Conservation (phyloP, 1,140 invertebrate species). For the Lordiphosa collinella region DNA sequence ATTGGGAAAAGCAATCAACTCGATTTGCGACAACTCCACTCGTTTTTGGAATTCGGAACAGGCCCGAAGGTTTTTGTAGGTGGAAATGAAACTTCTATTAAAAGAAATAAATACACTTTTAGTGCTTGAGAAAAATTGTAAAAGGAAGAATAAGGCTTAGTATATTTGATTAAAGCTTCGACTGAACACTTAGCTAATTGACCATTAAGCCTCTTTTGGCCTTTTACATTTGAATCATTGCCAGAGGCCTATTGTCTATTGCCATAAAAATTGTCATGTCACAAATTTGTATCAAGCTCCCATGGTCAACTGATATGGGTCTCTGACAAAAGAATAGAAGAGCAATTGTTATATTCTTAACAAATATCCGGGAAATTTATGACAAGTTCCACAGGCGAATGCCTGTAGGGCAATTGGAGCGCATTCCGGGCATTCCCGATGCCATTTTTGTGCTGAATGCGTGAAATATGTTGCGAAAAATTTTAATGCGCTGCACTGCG, state of each 20-base stretch:
- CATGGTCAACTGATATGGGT: neutral
- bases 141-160: too few species aligned
- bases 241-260: neutral
- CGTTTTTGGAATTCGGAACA: too few species aligned
- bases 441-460: constrained; percentile 47
- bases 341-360: constrained; percentile 72
- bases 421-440: constrained; percentile 3
- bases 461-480: constrained; percentile 73
- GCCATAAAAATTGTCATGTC: constrained; percentile 26
- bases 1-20: too few species aligned
- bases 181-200: constrained; percentile 8
- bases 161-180: neutral
- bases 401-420: constrained; percentile 6
- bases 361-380: constrained; percentile 70
- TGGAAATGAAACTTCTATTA: too few species aligned
- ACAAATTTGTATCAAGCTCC: constrained; percentile 33
- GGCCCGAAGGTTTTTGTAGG: too few species aligned
- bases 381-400: constrained; percentile 30
- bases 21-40: too few species aligned
- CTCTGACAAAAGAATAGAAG: neutral
- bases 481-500: constrained; percentile 70
- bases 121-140: too few species aligned
- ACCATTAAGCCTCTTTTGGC: constrained; percentile 12
- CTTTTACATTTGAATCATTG: neutral
- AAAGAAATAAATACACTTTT: too few species aligned